A percentile compares a stretch with the other conserved stretches of the same genome.
Evolutionary conservation across 2,797 vertebrate genomes (phyloP).

Genomic region (Xenopus petersii): DNA sequence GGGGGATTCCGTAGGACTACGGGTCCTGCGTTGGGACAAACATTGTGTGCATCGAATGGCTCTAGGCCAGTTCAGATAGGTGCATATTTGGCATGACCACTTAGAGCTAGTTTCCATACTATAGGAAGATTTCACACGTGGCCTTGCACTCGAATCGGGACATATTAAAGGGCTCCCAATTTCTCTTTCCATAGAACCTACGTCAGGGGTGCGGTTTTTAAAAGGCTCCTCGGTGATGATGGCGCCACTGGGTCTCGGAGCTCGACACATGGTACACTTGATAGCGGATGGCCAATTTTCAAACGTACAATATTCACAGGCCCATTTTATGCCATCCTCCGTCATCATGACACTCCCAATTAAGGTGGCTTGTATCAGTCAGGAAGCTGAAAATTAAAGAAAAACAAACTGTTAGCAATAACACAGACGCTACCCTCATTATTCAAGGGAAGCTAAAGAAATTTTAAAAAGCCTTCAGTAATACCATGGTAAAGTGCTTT

Average conservation of each 20-base stretch:
- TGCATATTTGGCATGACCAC: slow-evolving; percentile 98
- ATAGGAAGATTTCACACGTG: slow-evolving; percentile 80
- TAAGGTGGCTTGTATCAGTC: slow-evolving; percentile 49
- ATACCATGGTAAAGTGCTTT: too few species aligned
- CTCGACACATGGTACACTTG: slow-evolving; percentile 98
- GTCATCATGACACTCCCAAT: slow-evolving; percentile 82
- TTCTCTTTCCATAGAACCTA: slow-evolving; percentile 73
- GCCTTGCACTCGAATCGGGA: slow-evolving; percentile 95
- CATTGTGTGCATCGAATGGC: slow-evolving; percentile 96
- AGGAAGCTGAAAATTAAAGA: slow-evolving; percentile 61
- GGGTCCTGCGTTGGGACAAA: slow-evolving; percentile 85
- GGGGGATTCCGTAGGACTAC: slow-evolving; percentile 87
- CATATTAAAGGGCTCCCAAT: slow-evolving; percentile 92
- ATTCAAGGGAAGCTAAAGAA: too few species aligned
- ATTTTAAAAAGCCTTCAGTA: too few species aligned
- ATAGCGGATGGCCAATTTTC: slow-evolving; percentile 96
- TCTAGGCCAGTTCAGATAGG: slow-evolving; percentile 96
- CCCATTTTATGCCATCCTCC: slow-evolving; percentile 92
- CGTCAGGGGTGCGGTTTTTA: slow-evolving; percentile 78
- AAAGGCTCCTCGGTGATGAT: slow-evolving; percentile 96
- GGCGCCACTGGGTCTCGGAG: slow-evolving; percentile 83
- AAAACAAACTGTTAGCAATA: neutral
- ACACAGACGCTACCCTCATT: neutral
- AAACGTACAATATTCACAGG: slow-evolving; percentile 97
- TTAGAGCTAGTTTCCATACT: slow-evolving; percentile 83